These are phyloP conservation scores for Thunnus thynnus DNA, from an alignment of 2,113 vertebrate genomes.

Conservation along the genomic window DNA sequence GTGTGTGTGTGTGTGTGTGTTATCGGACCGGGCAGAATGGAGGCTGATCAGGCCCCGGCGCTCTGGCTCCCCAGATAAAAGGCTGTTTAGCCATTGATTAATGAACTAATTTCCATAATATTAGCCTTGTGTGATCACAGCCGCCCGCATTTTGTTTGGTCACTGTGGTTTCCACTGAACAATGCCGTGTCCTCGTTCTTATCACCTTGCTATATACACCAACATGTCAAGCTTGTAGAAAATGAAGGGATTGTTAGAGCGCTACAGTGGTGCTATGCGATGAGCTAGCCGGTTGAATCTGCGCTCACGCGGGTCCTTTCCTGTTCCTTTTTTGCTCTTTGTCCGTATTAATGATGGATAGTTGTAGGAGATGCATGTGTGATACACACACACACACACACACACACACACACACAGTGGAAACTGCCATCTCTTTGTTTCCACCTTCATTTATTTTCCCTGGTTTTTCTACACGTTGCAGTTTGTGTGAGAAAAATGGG, in stretches of 20 bases:
- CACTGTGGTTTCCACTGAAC: slow-evolving; percentile 14
- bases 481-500: slow-evolving; percentile 70
- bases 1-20: slow-evolving; percentile 46
- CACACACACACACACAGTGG: slow-evolving; percentile 46
- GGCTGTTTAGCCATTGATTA: slow-evolving; percentile 79
- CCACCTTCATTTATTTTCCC: slow-evolving; percentile 73
- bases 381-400: slow-evolving; percentile 28
- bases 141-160: slow-evolving; percentile 41
- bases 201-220: background rate
- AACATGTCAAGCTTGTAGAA: slow-evolving; percentile 19
- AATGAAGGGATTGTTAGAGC: slow-evolving; percentile 8
- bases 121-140: slow-evolving; percentile 71
- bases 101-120: slow-evolving; percentile 84
- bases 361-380: slow-evolving; percentile 57
- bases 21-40: slow-evolving; percentile 60
- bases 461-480: slow-evolving; percentile 72
- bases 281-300: slow-evolving; percentile 19
- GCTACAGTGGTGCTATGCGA: background rate
- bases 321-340: slow-evolving; percentile 63
- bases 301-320: slow-evolving; percentile 16
- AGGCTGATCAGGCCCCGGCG: slow-evolving; percentile 47
- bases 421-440: slow-evolving; percentile 79
- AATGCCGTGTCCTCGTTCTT: background rate
- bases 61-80: slow-evolving; percentile 79
- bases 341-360: slow-evolving; percentile 77